Conservation (phyloP, 2,113 vertebrate species). For the Eubucco bourcierii region DNA sequence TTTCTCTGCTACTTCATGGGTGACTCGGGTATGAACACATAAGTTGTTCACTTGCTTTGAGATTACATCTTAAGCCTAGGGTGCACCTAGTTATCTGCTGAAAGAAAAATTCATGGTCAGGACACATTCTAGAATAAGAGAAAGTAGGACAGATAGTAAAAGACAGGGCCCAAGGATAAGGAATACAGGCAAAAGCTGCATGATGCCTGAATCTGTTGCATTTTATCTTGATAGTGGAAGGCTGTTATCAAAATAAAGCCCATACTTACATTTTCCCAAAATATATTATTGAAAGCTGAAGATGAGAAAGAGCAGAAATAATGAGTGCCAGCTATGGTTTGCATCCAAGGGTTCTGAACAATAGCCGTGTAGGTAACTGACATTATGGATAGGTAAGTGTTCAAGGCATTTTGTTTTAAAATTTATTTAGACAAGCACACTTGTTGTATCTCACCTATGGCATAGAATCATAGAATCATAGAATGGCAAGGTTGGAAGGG, state of each 20-base stretch:
- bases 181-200: neutral
- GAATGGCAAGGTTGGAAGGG: too few relatives aligned
- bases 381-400: neutral
- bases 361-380: neutral
- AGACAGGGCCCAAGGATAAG: neutral
- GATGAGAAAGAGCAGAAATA: neutral
- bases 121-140: neutral
- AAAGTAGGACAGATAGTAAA: neutral
- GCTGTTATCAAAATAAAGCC: neutral
- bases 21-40: rapidly evolving
- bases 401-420: neutral
- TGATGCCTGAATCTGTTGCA: neutral
- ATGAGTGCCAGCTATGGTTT: neutral
- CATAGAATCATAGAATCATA: too few relatives aligned
- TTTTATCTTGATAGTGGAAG: neutral
- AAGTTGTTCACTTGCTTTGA: neutral
- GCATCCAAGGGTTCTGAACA: neutral
- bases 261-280: neutral
- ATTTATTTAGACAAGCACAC: neutral
- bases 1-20: neutral
- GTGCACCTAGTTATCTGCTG: neutral
- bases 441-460: neutral
- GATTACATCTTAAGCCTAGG: neutral
- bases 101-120: neutral
- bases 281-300: neutral